Percentiles rank a stretch among this genome's conserved stretches.
These are phyloP conservation scores for Phengaris arion DNA, from an alignment of 2,888 invertebrate genomes.

Conservation along the genomic window DNA sequence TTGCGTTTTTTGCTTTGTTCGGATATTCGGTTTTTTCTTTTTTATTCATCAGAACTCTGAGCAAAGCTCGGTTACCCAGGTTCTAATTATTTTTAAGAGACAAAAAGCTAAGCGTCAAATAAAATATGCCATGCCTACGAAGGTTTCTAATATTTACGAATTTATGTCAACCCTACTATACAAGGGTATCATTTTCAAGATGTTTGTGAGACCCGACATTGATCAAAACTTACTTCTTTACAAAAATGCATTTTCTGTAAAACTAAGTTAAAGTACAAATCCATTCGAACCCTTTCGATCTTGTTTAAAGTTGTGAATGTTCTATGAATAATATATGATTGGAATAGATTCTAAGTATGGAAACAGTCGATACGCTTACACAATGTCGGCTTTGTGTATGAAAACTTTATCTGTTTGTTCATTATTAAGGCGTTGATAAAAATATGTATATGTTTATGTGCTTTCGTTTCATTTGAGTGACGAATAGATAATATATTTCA, in stretches of 20 bases:
- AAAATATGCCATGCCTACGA: too few species aligned
- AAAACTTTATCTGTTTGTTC: neutral
- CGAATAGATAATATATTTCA: too few species aligned
- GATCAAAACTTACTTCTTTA: slow-evolving; percentile 49
- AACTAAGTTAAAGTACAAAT: slow-evolving; percentile 30
- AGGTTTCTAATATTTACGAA: too few species aligned
- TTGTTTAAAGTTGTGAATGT: slow-evolving; percentile 19
- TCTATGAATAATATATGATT: slow-evolving; percentile 17
- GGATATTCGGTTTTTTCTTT: too few species aligned
- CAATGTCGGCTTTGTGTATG: neutral
- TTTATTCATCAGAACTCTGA: too few species aligned
- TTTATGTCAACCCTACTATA: slow-evolving; percentile 41
- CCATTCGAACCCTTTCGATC: slow-evolving; percentile 25
- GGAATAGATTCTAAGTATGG: slow-evolving; percentile 12
- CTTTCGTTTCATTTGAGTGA: too few species aligned
- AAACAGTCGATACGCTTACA: neutral
- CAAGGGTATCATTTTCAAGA: slow-evolving; percentile 45
- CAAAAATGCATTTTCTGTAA: slow-evolving; percentile 49
- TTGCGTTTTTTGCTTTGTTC: too few species aligned
- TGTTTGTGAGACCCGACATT: slow-evolving; percentile 44
- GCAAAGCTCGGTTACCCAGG: too few species aligned
- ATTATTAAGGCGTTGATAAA: too few species aligned
- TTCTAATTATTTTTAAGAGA: too few species aligned
- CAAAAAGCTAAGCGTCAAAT: too few species aligned
- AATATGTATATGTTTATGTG: too few species aligned